Base-by-base conservation (phyloP, 2,888 invertebrate genomes). In the Metalampra italica region DNA sequence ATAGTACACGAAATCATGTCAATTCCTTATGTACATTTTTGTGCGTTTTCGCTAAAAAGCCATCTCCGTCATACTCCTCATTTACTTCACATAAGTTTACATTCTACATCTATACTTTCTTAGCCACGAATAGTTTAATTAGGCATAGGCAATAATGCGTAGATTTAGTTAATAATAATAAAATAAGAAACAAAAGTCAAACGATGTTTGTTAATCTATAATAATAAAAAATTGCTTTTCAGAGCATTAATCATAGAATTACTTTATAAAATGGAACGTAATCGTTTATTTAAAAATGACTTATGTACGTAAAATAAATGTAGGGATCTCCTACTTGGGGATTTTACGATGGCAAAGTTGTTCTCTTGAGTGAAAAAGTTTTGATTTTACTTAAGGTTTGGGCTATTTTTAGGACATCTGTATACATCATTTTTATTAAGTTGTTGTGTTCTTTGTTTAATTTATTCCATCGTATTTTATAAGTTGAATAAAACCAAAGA, bases 141-240 rank as follows among this genome's bases (percentile, higher is more conserved):
- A 86, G 82, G 67, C 54, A 66, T 86, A 87, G 84, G 52, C 53
- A 65, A 74, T 83, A 84, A 72, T 62, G 50, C 51, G 83, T 87
- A 87, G 84, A 60, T 51, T 62, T 83, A 87, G 78, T 56, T 68
- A 55, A 22, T 74, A 71, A 66, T 62, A 66, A n/a, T 13, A 14
- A 39, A 76, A 75, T 68, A 78, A 75, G 70, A 70, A 77, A 71
- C 64, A 73, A 73, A 62, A 78, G 74, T 75, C 78, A 78, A 84
- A 80, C 85, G 83, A 86, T 88, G 85, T 84, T 88, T 85, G 88
- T 87, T 88, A 87, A 88, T 82, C 77, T 53, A 49, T 45, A 44
- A 42, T 76, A 83, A 74, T 73, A 82, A 84, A 85, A 84, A 87
- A 83, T 64, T 85, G 88, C 88, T 87, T 85, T 89, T 88, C 89